Conservation (phyloP, 2,113 vertebrate species). For the Phylloscopus trochilus region DNA sequence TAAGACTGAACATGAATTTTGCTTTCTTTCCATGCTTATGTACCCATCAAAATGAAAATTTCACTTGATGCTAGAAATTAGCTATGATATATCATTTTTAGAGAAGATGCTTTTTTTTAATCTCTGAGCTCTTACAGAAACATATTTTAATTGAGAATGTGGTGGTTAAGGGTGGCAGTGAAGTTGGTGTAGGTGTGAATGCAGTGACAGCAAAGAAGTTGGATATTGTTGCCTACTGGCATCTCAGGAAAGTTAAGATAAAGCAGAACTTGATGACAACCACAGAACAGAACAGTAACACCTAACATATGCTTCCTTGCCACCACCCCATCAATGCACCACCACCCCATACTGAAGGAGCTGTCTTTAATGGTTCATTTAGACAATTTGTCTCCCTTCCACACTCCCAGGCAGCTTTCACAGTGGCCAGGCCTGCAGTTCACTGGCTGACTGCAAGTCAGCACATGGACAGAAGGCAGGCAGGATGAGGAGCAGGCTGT, state of each 20-base stretch:
- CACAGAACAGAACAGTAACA: constrained; percentile 11
- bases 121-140: neutral
- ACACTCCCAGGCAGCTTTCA: neutral
- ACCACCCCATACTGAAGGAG: neutral
- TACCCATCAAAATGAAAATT: neutral
- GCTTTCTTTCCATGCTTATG: neutral
- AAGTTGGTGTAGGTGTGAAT: constrained; percentile 25
- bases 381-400: neutral
- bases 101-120: neutral
- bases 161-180: neutral
- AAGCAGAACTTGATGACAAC: constrained; percentile 21
- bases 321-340: neutral
- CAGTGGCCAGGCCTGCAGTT: neutral
- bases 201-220: constrained; percentile 11
- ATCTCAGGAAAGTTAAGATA: neutral
- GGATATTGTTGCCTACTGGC: neutral
- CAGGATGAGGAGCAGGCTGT: neutral
- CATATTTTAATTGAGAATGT: constrained; percentile 5
- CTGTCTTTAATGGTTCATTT: neutral
- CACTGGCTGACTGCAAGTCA: neutral
- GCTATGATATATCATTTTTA: neutral
- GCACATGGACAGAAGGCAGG: neutral
- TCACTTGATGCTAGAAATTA: neutral
- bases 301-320: constrained; percentile 22
- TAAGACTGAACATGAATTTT: neutral